phyloP scores from a whole-genome alignment of 2,113 vertebrate species.

The Oxygymnocypris stewartii region DNA sequence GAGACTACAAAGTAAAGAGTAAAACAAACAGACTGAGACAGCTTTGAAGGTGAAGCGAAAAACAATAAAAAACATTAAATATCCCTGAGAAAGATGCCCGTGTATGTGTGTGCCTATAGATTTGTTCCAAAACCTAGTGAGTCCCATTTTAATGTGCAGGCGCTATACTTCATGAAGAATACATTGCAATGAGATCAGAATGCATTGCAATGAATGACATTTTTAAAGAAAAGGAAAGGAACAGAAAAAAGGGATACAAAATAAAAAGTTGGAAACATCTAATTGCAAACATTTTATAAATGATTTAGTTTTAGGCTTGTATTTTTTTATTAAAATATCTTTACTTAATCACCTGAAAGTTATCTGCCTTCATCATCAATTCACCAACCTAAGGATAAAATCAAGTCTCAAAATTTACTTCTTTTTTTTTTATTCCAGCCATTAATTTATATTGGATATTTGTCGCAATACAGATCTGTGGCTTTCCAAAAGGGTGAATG shows the following conservation, averaged over 20 bases:
- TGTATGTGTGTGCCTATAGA: neutral
- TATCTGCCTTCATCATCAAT: neutral
- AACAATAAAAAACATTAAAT: neutral
- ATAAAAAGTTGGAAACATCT: conserved; percentile 37
- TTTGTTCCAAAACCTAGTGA: neutral
- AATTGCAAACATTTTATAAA: neutral
- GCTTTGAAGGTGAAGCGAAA: conserved; percentile 65
- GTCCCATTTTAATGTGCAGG: neutral
- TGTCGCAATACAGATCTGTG: neutral
- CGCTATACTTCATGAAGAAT: neutral
- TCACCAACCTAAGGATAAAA: neutral
- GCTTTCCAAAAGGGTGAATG: neutral
- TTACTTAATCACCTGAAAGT: too few species aligned
- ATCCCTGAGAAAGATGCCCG: neutral
- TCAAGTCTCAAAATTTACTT: neutral
- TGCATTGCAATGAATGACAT: neutral
- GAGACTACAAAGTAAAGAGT: conserved; percentile 58
- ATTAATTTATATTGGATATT: neutral
- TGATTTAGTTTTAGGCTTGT: neutral
- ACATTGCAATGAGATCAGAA: neutral
- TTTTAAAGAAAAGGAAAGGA: neutral
- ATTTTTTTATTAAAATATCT: too few species aligned
- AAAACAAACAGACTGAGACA: conserved; percentile 62
- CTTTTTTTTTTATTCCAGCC: too few species aligned
- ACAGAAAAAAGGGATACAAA: conserved; percentile 42